A percentile compares a stretch with the other conserved stretches of the same genome.
These are phyloP conservation scores for Meiosimyza platycephala DNA, from an alignment of 2,888 invertebrate genomes.

Conservation along the genomic window DNA sequence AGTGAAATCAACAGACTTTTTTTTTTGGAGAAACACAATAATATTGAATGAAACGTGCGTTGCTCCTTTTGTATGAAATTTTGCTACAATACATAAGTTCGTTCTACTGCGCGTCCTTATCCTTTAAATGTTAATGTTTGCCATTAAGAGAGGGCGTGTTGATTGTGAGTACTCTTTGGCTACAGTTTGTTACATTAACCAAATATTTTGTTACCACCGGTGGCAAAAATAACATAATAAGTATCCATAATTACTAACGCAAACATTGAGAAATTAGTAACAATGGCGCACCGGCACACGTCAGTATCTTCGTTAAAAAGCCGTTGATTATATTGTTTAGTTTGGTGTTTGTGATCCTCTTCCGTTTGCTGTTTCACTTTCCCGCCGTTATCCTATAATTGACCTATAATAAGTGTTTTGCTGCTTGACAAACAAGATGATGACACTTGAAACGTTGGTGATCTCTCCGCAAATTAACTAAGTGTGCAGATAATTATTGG, in stretches of 20 bases:
- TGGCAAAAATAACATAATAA: background rate
- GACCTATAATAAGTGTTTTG: slow-evolving; percentile 19
- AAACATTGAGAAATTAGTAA: slow-evolving; percentile 19
- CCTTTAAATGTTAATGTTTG: background rate
- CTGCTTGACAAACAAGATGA: slow-evolving; percentile 24
- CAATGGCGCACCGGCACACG: slow-evolving; percentile 22
- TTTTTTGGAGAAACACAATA: no score
- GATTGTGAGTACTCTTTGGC: background rate
- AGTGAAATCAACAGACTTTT: no score
- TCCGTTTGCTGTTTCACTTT: slow-evolving; percentile 12
- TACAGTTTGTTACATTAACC: background rate
- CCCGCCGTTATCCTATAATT: slow-evolving; percentile 22
- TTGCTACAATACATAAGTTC: background rate
- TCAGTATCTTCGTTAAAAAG: slow-evolving; percentile 51
- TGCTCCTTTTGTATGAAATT: slow-evolving; percentile 2
- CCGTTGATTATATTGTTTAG: slow-evolving; percentile 53
- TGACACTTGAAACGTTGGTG: slow-evolving; percentile 28
- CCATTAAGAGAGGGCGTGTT: slow-evolving; percentile 10
- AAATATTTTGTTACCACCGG: background rate
- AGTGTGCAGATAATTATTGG: no score
- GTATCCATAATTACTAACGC: slow-evolving; percentile 26
- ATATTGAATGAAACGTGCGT: background rate
- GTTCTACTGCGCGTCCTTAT: background rate
- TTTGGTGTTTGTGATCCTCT: slow-evolving; percentile 38
- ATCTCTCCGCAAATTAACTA: background rate